Evolutionary conservation across 2,888 invertebrate species (phyloP), one percentile per base, ranked within the genome.

Genomic region (Callosobruchus maculatus): DNA sequence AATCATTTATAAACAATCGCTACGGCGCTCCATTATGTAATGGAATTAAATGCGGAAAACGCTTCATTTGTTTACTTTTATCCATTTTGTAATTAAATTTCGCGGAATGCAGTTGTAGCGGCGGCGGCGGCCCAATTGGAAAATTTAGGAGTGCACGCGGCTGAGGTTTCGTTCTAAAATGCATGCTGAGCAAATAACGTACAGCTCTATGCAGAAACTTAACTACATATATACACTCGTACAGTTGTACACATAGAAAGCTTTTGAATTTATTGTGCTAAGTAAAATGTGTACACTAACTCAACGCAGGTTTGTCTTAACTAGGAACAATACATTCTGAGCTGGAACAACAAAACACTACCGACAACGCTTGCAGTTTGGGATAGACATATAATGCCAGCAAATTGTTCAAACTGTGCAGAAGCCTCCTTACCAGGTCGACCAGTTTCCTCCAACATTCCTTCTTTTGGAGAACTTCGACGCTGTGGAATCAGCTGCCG

Each of bases 1-100:
- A 83, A 83, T 81, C 81, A 80, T 72, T 76, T 79, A 81, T 81
- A 81, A 81, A 82, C 81, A 80, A 82, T 82, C 80, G 77, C 80
- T 49, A 49, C 49, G 49, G 3, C 13, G 18, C 13, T 49, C 49
- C 49, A 49, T 49, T 49, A 49, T 49, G 49, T 49, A 49, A 49
- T 7, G 3, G 18, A 49, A 49, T 49, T 49, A 49, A 49, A 49
- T 49, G 49, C 9, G 49, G 49, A 49, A 49, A 49, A 49, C 49
- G 49, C 49, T 49, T 49, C 49, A 49, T 49, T 49, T 49, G 49
- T 49, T 49, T 49, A 49, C 49, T 49, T 49, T 49, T 49, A 49
- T 49, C 49, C 49, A 49, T 3, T 49, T 0, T 49, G 49, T 49
- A 49, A 49, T 49, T 49, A 49, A 49, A 49, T 49, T 49, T 49